Percentiles rank a stretch among this genome's conserved stretches.
Evolutionary conservation across 37 sponge, comb jelly and placozoan species (phyloP).

Genomic region (Amphimedon queenslandica): DNA sequence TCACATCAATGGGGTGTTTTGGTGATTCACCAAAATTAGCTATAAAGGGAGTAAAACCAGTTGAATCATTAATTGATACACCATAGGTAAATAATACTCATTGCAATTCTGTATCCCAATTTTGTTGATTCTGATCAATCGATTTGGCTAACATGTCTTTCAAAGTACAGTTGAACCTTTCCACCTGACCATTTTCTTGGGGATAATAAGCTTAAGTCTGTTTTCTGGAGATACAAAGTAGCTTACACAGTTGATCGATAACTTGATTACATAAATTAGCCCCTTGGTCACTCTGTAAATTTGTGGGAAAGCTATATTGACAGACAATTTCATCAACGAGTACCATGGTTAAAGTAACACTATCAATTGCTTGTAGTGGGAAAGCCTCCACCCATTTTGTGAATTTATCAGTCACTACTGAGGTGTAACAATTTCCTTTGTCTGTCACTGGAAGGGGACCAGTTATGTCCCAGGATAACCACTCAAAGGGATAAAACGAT

Average conservation of each 20-base stretch:
- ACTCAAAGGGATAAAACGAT: no score
- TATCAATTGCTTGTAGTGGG: neutral
- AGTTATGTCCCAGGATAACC: no score
- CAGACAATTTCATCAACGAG: no score
- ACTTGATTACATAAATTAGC: neutral
- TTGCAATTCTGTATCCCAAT: no score
- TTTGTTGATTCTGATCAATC: neutral
- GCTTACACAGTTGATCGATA: neutral
- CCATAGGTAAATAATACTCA: neutral
- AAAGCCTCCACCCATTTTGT: neutral
- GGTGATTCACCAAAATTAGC: no score
- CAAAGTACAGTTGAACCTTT: neutral
- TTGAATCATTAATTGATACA: neutral
- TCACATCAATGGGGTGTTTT: no score
- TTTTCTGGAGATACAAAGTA: neutral
- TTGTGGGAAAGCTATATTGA: neutral
- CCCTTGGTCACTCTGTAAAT: neutral
- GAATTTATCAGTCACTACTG: no score
- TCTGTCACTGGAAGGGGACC: no score
- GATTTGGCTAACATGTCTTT: neutral
- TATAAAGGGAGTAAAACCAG: neutral
- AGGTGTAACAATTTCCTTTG: no score
- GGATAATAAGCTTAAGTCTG: neutral
- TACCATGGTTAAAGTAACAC: neutral
- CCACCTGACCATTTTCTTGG: neutral